Base-by-base conservation (phyloP, 2,888 invertebrate genomes). In the Nomada ferruginata region DNA sequence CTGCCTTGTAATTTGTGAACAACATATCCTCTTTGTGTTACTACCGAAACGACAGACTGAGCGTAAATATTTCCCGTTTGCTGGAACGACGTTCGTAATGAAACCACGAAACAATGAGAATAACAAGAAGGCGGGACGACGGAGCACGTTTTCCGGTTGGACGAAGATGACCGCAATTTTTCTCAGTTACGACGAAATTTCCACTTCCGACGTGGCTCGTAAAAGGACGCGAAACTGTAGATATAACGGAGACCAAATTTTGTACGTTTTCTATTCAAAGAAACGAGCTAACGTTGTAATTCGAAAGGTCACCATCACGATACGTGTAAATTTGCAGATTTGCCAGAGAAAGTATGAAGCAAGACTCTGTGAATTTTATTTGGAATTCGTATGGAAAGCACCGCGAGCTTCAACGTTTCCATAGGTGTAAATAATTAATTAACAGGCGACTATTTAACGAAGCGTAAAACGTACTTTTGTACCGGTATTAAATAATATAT, bases 401-500 rank as follows among this genome's bases (percentile, higher is more conserved):
- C 18, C 36, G 36, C 13, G 23, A 71, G 23, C 57, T 26, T 59
- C 42, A 7, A 59, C 15, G 18, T 63, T 26, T 36, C 23, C n/a
- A 57, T 13, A 23, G 20, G 11, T 59, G 47, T 59, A 65, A 36
- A 50, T 73, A 73, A 59, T 57, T 73, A 50, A 23, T 2, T 13
- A 52, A 53, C n/a, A 4, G 20, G n/a, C 13, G 20, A 13, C n/a
- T 44, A 63, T 64, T 59, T 65, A 55, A 57, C n/a, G 57, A 15
- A 23, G 47, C 23, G 13, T 47, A 42, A 20, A 72, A 26, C 42
- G 29, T n/a, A 65, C 57, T 77, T 77, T 73, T 65, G 73, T 65
- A 55, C 13, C 44, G 3, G 18, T 47, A n/a, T 66, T 61, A 4
- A 44, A 55, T 50, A 66, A 66, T 29, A n/a, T n/a, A 36, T 11